Base-by-base conservation (phyloP, 2,797 vertebrate genomes). In the Gobio occitaniae region DNA sequence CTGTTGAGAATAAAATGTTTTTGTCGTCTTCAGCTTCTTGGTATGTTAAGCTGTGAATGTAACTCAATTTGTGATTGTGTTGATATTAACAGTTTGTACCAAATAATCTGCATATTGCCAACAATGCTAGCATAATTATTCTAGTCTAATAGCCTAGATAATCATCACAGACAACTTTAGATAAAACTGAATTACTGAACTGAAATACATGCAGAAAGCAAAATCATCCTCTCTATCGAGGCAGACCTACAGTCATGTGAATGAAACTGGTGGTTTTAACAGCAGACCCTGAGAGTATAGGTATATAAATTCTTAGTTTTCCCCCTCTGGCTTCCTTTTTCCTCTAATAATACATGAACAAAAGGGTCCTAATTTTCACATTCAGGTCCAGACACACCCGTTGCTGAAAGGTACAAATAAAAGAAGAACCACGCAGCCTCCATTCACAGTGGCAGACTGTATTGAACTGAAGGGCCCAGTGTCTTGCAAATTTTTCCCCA, bases 1-100 rank as follows among this genome's bases (percentile, higher is more conserved):
- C 94, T 92, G 93, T 94, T 93, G 93, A 93, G 76, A 89, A 88
- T 85, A 94, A 92, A 90, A 86, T 89, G 80, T 85, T 78, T 82
- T 85, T 89, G 71, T 90, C 87, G 91, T 89, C 89, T 86, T 82
- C 13, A 65, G 36, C 48, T 84, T 86, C 19, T 89, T 68, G 11
- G 13, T 54, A 54, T 72, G 76, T 56, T 83, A 75, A 25, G 36
- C 21, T 61, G 17, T 76, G 50, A 86, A 82, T 82, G 80, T 78
- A 86, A 68, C 21, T 68, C 9, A 41, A 44, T 69, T 52, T 77
- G 54, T 80, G 12, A 47, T 66, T 82, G 50, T 82, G 50, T 68
- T 76, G 6, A 59, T 11, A 17, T 61, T 74, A 69, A 61, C 44
- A 68, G 17, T 12, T 68, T 77, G n/a, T 61, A 19, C 19, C 38